phyloP scores from a whole-genome alignment of 2,113 vertebrate species.

The Thermophis baileyi region DNA sequence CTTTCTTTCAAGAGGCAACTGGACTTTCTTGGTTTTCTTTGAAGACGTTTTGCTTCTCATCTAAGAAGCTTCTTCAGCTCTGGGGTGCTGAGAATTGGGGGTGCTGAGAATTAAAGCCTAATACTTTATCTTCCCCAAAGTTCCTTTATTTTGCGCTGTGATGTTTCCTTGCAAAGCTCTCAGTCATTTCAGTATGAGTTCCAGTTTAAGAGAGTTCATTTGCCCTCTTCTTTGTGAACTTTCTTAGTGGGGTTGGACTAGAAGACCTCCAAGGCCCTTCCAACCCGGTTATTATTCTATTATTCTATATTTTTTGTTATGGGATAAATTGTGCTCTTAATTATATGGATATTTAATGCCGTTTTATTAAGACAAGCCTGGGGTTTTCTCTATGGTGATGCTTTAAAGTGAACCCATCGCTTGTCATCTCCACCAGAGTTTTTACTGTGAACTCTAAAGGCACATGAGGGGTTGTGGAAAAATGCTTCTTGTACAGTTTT shows the following conservation, averaged over 20 bases:
- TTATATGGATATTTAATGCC: not conserved
- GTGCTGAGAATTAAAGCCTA: not conserved
- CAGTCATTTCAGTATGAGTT: not conserved
- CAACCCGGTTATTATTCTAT: not conserved
- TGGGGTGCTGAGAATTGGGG: not conserved
- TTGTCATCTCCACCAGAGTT: not conserved
- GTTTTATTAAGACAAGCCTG: not conserved
- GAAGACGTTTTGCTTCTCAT: no score
- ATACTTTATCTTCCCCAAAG: not conserved
- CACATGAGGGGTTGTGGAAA: not conserved
- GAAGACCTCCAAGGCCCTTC: not conserved
- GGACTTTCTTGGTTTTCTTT: no score
- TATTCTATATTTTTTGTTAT: not conserved
- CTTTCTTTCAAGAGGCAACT: no score
- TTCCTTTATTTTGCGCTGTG: not conserved
- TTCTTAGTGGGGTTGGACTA: not conserved
- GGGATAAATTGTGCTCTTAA: not conserved
- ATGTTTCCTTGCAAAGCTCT: not conserved
- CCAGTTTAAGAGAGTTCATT: not conserved
- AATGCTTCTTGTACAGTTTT: not conserved
- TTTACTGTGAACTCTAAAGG: not conserved
- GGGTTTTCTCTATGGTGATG: not conserved
- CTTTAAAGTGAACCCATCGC: not conserved
- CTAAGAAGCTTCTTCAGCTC: no score
- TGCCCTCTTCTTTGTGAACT: not conserved